A percentile compares a stretch with the other conserved stretches of the same genome.
Conservation (phyloP, 2,797 vertebrate genomes). For the Peromyscus aztecus region DNA sequence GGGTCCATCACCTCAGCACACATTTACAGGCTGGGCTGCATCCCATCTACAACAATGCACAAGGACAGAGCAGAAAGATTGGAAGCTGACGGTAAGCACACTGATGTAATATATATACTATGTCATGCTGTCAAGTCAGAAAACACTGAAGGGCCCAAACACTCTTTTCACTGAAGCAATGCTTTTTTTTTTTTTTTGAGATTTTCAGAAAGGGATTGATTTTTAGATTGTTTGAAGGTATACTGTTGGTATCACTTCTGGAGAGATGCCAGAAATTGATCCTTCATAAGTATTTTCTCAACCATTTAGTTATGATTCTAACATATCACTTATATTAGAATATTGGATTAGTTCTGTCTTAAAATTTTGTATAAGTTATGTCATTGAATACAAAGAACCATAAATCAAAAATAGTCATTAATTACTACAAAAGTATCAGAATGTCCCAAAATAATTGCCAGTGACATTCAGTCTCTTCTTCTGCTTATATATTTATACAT, state of each 20-base stretch:
- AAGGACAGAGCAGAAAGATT: conserved; percentile 47
- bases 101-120: background rate
- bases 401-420: background rate
- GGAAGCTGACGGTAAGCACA: background rate
- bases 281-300: background rate
- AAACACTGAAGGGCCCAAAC: background rate
- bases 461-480: background rate
- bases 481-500: background rate
- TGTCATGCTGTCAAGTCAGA: conserved; percentile 47
- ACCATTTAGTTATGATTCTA: background rate
- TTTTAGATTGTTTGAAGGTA: background rate
- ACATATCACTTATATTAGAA: background rate
- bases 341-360: background rate
- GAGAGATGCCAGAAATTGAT: background rate
- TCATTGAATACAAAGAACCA: background rate
- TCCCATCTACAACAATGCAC: background rate
- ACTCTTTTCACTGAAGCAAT: background rate
- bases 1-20: background rate
- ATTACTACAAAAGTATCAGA: background rate
- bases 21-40: background rate
- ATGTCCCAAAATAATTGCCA: background rate
- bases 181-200: background rate
- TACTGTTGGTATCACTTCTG: background rate
- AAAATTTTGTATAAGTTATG: background rate
- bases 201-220: conserved; percentile 38